Base-by-base conservation (phyloP, 2,797 vertebrate genomes). In the Oceanodroma leucorhoa region DNA sequence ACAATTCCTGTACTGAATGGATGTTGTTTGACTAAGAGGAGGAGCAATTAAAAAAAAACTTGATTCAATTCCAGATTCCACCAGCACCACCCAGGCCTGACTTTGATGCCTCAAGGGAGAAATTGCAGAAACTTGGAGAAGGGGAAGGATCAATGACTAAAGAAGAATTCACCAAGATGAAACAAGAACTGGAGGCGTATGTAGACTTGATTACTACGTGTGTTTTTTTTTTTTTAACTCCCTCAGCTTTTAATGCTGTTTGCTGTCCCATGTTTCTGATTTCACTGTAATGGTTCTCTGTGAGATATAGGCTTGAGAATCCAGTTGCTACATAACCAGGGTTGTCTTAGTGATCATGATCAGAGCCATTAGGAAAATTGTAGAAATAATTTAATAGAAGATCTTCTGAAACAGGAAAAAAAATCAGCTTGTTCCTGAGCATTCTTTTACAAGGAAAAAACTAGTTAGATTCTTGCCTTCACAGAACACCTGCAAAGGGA, bases 151-250 rank as follows among this genome's bases (percentile, higher is more conserved):
- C 99, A 21, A 99, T 99, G 99, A 99, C 99, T 89, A 99, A 99
- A 97, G 99, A 99, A 95, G 99, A 99, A 96, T 99, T 99, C 97
- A 99, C 99, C 27, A 99, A 99, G 97, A 99, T 99, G 99, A 99
- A 99, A 97, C 99, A 99, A 98, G 99, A 99, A 96, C 98, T 99
- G 61, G 99, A 99, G 98, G 99, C 99, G 99, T 99, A 98, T 98
- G 99, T 99, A 81, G 83, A 91, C 83, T 93, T 93, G 77, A 89
- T 87, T 91, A 36, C 50, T 89, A 22, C 38, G 87, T 65, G 54
- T 48, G 8, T 43, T 43, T 43, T 54, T 14, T 50, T 29, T 78
- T 43, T 19, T 43, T 43, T 43, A 41, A 20, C 30, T 72, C 29
- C 36, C 53, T 66, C 26, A 83, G 48, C 32, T 95, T 83, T 70